These are phyloP conservation scores for Epiperipatus broadwayi DNA, from an alignment of 2,888 invertebrate species.

Conservation along the genomic window DNA sequence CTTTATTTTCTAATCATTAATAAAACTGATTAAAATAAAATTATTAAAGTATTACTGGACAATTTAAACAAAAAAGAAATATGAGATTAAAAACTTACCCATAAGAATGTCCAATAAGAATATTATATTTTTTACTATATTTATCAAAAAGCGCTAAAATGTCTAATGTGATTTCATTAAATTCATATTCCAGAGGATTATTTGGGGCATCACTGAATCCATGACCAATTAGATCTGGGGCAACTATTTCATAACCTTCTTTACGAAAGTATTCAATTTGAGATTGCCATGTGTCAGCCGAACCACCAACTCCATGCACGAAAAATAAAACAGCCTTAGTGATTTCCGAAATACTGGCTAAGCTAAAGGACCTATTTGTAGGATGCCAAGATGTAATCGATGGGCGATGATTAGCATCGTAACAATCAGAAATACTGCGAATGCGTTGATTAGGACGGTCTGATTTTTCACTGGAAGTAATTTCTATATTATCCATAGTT, in stretches of 20 bases:
- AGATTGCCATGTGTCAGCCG: slow-evolving; percentile 41
- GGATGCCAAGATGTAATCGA: too few relatives aligned
- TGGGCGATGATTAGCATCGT: too few relatives aligned
- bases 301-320: slow-evolving; percentile 46
- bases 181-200: slow-evolving; percentile 37
- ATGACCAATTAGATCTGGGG: slow-evolving; percentile 46
- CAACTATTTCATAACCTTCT: slow-evolving; percentile 41
- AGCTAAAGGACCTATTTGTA: too few relatives aligned
- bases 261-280: slow-evolving; percentile 39
- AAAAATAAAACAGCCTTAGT: slow-evolving; percentile 33
- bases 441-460: too few relatives aligned
- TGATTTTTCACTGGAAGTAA: too few relatives aligned
- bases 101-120: slow-evolving; percentile 46
- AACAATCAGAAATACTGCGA: too few relatives aligned
- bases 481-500: too few relatives aligned
- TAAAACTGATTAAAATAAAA: too few relatives aligned
- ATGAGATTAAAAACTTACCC: too few relatives aligned
- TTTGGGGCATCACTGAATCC: slow-evolving; percentile 43
- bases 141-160: slow-evolving; percentile 40
- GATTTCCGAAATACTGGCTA: too few relatives aligned
- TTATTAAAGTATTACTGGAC: background rate
- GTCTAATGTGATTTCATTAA: slow-evolving; percentile 39
- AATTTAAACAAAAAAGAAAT: background rate
- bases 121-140: slow-evolving; percentile 38
- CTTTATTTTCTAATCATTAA: too few relatives aligned